Conservation (phyloP, 2,113 vertebrate genomes). For the Ptychochromis oligacanthus region DNA sequence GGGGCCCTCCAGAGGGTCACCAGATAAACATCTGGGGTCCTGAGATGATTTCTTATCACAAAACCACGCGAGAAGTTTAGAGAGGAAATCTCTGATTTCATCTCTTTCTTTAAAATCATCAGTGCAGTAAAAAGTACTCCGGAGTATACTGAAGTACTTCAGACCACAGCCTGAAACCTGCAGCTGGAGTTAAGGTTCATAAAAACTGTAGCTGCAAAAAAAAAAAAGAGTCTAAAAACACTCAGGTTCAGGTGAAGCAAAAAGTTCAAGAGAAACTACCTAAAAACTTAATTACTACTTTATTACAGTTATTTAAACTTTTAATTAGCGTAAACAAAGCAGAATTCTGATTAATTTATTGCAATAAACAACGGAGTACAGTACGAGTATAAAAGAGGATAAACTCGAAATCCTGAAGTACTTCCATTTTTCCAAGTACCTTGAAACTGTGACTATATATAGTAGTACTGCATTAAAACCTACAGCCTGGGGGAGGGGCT, state of each 20-base stretch:
- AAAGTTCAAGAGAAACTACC: too few species aligned
- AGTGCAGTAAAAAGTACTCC: not conserved
- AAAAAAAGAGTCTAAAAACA: not conserved
- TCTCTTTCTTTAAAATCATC: too few species aligned
- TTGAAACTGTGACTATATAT: not conserved
- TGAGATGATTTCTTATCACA: not conserved
- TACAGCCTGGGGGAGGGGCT: accelerated
- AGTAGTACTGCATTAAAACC: not conserved
- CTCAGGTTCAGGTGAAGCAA: too few species aligned
- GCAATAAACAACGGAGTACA: too few species aligned
- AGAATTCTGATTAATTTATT: not conserved
- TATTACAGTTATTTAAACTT: not conserved
- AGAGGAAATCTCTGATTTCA: too few species aligned
- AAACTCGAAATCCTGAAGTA: not conserved
- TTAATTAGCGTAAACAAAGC: not conserved
- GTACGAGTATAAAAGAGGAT: too few species aligned
- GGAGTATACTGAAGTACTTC: not conserved
- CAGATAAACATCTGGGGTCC: not conserved
- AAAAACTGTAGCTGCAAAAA: not conserved
- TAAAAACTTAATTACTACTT: too few species aligned
- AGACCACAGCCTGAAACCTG: not conserved
- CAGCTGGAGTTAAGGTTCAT: not conserved
- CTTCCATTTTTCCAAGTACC: not conserved
- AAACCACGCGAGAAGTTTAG: not conserved
- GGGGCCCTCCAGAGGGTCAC: not conserved